These are phyloP conservation scores for Lathronympha strigana DNA, from an alignment of 2,888 invertebrate genomes.

Conservation along the genomic window DNA sequence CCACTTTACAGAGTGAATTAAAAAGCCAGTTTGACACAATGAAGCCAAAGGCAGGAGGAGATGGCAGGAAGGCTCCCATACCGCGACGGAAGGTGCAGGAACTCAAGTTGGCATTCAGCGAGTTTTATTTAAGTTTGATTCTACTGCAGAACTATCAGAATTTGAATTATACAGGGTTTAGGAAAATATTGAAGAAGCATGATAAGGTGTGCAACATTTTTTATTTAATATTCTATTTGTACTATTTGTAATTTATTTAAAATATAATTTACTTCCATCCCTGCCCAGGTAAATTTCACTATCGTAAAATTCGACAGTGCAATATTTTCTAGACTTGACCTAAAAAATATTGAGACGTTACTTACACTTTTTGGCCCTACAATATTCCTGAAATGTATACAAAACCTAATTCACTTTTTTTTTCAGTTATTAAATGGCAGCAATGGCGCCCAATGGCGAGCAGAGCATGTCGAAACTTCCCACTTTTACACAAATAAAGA, in stretches of 20 bases:
- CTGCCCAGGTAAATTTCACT: too few relatives aligned
- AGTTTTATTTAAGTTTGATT: constrained; percentile 98
- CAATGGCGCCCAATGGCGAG: constrained; percentile 95
- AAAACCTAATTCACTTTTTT: constrained; percentile 13
- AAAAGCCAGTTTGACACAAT: constrained; percentile 85
- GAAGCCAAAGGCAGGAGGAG: constrained; percentile 73
- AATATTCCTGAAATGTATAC: background rate
- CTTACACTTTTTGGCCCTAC: too few relatives aligned
- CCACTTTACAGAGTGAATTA: constrained; percentile 94
- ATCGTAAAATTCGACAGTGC: too few relatives aligned
- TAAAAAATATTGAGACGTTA: too few relatives aligned
- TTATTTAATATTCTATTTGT: too few relatives aligned
- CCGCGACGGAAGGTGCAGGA: constrained; percentile 94
- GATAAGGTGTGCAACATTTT: constrained; percentile 96
- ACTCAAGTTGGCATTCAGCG: constrained; percentile 98
- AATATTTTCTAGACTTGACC: too few relatives aligned
- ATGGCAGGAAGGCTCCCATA: constrained; percentile 80
- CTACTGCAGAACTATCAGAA: constrained; percentile 99
- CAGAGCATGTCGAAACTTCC: constrained; percentile 95
- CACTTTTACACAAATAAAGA: constrained; percentile 99
- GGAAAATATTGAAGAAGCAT: constrained; percentile 99
- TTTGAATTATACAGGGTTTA: constrained; percentile 98
- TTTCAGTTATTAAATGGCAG: constrained; percentile 90
- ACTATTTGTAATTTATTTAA: too few relatives aligned
- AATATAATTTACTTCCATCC: too few relatives aligned